phyloP scores from a whole-genome alignment of 2,113 vertebrate species.

The Crotalus viridis region DNA sequence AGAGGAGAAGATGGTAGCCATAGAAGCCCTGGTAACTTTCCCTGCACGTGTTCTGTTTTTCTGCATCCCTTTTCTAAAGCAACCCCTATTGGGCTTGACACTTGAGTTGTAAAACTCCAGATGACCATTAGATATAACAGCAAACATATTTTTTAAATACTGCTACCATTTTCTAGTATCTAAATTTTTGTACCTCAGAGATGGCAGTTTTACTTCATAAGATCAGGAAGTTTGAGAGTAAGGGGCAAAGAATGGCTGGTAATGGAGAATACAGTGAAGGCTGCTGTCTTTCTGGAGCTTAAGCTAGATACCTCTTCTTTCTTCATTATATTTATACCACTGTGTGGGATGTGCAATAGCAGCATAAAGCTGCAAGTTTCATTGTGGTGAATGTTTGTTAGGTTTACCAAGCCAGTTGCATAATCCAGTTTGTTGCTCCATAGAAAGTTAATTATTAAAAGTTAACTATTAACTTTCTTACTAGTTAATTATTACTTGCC shows the following conservation, averaged over 20 bases:
- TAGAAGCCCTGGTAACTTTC: neutral
- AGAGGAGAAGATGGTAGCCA: neutral
- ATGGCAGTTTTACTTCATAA: neutral
- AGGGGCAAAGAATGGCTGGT: neutral
- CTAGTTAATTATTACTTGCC: neutral
- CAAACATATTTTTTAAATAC: neutral
- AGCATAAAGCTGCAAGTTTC: neutral
- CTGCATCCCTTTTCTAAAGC: neutral
- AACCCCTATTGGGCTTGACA: neutral
- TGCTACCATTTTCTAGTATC: neutral
- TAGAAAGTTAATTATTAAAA: neutral
- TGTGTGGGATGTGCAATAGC: neutral
- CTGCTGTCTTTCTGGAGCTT: neutral
- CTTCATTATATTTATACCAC: neutral
- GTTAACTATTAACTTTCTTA: too few relatives aligned
- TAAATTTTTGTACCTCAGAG: neutral
- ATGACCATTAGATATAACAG: neutral
- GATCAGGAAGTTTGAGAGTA: neutral
- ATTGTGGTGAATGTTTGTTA: neutral
- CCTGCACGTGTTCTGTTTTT: neutral
- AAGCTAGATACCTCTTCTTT: neutral
- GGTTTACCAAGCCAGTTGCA: neutral
- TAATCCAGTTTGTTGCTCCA: neutral
- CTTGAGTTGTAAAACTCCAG: neutral
- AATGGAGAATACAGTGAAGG: neutral